These are phyloP conservation scores for Setipinna tenuifilis DNA, from an alignment of 2,797 vertebrate genomes.

Conservation along the genomic window DNA sequence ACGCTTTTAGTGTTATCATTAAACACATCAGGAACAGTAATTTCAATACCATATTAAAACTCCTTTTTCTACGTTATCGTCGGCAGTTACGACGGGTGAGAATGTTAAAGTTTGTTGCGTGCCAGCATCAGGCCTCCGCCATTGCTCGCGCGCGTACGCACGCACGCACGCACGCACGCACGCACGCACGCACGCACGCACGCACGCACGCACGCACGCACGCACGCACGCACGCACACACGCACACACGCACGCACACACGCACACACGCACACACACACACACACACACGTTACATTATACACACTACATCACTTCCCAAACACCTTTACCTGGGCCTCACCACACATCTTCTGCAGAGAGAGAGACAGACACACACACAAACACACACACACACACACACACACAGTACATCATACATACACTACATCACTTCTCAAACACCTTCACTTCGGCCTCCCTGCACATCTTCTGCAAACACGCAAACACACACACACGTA, in stretches of 20 bases:
- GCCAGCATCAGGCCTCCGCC: too few relatives aligned
- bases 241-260: too few relatives aligned
- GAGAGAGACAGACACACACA: conserved; percentile 4
- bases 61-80: too few relatives aligned
- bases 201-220: not conserved
- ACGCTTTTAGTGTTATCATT: too few relatives aligned
- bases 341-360: conserved; percentile 81
- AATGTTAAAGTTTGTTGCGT: too few relatives aligned
- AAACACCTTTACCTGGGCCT: conserved; percentile 88
- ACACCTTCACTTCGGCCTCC: conserved; percentile 87
- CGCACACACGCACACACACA: not conserved
- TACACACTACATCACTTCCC: conserved; percentile 82
- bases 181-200: not conserved
- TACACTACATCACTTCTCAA: conserved; percentile 87
- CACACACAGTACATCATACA: not conserved
- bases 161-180: not conserved
- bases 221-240: not conserved
- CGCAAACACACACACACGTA: not conserved
- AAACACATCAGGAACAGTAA: too few relatives aligned
- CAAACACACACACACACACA: not conserved
- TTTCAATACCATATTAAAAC: too few relatives aligned
- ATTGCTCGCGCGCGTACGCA: too few relatives aligned
- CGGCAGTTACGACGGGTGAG: too few relatives aligned
- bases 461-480: conserved; percentile 80
- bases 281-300: not conserved